These are phyloP conservation scores for Apolygus lucorum DNA, from an alignment of 1,140 invertebrate species.

Conservation along the genomic window DNA sequence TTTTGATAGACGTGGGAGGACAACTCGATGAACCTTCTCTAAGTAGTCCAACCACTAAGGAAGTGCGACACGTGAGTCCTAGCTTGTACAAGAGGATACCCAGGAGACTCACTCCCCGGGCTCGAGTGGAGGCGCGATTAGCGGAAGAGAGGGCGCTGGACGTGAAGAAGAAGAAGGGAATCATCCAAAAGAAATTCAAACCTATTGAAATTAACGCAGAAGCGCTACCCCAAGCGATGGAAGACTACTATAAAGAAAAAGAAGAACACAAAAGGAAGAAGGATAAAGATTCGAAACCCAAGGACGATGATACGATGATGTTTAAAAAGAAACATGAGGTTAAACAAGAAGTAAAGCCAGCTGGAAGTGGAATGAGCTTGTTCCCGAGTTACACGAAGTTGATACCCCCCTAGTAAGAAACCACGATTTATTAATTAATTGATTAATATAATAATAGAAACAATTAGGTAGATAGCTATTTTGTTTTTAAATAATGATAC, in stretches of 20 bases:
- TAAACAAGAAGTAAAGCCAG: not conserved
- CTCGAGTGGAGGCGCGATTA: not conserved
- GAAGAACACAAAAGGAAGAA: not conserved
- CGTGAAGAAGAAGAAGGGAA: not conserved
- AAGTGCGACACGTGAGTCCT: not conserved
- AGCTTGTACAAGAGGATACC: not conserved
- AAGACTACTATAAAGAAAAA: slow-evolving; percentile 1
- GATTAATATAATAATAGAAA: too few relatives aligned
- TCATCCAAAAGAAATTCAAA: not conserved
- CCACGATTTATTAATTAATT: too few relatives aligned
- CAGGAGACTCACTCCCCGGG: not conserved
- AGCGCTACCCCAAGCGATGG: not conserved
- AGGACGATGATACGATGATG: not conserved
- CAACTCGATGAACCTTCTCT: not conserved
- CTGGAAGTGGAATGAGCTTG: not conserved
- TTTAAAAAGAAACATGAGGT: not conserved
- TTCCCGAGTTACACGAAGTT: not conserved
- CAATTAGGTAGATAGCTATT: too few relatives aligned
- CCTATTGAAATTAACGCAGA: not conserved
- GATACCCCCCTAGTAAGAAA: slow-evolving; percentile 3
- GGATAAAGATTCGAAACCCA: not conserved
- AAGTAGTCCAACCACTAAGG: not conserved
- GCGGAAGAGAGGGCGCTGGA: not conserved
- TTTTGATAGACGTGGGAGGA: not conserved
- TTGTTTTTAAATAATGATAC: too few relatives aligned